Evolutionary conservation across 2,113 vertebrate genomes (phyloP).

Genomic region (Albula goreensis): DNA sequence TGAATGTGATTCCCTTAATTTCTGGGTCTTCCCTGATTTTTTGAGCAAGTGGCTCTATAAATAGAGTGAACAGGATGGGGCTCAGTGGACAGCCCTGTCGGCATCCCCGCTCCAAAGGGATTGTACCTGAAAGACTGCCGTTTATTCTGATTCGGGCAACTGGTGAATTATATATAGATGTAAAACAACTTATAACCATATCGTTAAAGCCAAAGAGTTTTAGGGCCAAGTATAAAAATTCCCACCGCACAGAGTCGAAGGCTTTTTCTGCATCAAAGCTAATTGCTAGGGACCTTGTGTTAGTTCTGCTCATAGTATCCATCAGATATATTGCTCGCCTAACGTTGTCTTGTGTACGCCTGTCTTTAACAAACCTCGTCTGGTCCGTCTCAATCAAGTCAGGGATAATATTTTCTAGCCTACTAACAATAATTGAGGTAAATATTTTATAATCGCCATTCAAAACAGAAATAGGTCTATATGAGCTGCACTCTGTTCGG

Average conservation of each 20-base stretch:
- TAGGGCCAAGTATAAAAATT: constrained; percentile 19
- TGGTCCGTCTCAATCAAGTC: constrained; percentile 27
- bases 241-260: constrained; percentile 25
- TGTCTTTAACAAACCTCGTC: constrained; percentile 12
- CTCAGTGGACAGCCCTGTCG: constrained; percentile 13
- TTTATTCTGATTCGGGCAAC: constrained; percentile 21
- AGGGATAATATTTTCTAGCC: not conserved
- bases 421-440: constrained; percentile 19
- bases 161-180: constrained; percentile 5
- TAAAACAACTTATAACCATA: constrained; percentile 9
- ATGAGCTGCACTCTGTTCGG: not conserved
- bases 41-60: constrained; percentile 27
- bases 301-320: not conserved
- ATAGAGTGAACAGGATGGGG: not conserved
- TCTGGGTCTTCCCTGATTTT: constrained; percentile 12
- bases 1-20: constrained; percentile 18
- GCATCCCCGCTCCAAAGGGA: not conserved
- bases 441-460: constrained; percentile 30
- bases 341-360: constrained; percentile 9
- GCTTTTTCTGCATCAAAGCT: constrained; percentile 26
- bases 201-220: constrained; percentile 23
- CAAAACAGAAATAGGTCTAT: constrained; percentile 15
- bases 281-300: not conserved
- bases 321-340: not conserved
- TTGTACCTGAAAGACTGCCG: not conserved